phyloP scores from a whole-genome alignment of 1,140 invertebrate species.

The Zaprionus inermis region DNA sequence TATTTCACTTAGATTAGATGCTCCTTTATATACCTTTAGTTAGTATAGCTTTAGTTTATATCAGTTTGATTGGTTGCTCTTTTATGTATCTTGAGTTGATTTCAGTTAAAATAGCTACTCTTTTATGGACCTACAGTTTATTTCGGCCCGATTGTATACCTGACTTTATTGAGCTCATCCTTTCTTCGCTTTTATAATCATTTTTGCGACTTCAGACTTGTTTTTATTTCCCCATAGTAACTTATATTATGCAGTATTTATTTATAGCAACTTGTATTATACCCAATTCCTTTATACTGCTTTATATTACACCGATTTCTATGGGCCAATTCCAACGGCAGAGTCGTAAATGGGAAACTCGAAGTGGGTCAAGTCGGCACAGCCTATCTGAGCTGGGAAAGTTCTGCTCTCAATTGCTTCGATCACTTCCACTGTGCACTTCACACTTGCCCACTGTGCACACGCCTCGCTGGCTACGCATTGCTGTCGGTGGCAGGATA shows the following conservation, averaged over 20 bases:
- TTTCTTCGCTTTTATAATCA: not conserved
- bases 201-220: not conserved
- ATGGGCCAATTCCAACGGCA: not conserved
- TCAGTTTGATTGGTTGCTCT: no score
- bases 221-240: not conserved
- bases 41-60: no score
- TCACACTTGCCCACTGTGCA: slow-evolving; percentile 5
- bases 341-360: not conserved
- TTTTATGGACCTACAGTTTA: not conserved
- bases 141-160: not conserved
- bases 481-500: slow-evolving; percentile 2
- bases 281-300: not conserved
- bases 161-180: not conserved
- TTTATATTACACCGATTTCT: slow-evolving; percentile 1
- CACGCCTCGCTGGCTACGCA: not conserved
- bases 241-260: not conserved
- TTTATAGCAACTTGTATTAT: not conserved
- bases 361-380: not conserved
- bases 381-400: not conserved
- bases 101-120: no score
- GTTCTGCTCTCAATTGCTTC: not conserved
- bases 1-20: not conserved
- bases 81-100: no score
- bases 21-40: no score
- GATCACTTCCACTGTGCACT: not conserved